Percentiles rank a stretch among this genome's conserved stretches.
These are phyloP conservation scores for Sarcophaga peregrina DNA, from an alignment of 1,140 invertebrate species.

Conservation along the genomic window DNA sequence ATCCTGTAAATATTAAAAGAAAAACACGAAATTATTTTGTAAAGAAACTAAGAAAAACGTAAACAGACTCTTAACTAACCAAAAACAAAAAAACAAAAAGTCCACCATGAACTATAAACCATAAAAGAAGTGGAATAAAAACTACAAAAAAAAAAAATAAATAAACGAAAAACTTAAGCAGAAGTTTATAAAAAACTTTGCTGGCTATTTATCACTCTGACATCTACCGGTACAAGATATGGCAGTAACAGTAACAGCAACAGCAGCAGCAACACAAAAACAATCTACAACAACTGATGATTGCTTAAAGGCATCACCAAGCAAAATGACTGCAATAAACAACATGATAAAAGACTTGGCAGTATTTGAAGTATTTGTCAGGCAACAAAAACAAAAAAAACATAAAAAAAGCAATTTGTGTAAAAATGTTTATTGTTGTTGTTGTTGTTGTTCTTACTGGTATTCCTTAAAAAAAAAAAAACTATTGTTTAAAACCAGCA, in stretches of 20 bases:
- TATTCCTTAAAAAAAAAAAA: too few relatives aligned
- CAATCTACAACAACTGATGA: not conserved
- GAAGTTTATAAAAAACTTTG: conserved; percentile 9
- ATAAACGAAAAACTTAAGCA: not conserved
- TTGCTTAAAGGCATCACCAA: conserved; percentile 30
- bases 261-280: not conserved
- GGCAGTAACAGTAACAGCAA: conserved; percentile 1
- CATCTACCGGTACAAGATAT: conserved; percentile 5
- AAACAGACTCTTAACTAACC: not conserved
- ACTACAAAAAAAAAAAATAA: not conserved
- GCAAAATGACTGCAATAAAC: conserved; percentile 17
- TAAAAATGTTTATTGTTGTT: conserved; percentile 9
- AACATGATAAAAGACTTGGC: conserved; percentile 39
- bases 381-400: not conserved
- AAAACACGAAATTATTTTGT: conserved; percentile 16
- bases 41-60: not conserved
- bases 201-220: conserved; percentile 35
- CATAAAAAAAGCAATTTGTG: conserved; percentile 36
- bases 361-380: conserved; percentile 35
- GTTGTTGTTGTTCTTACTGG: not conserved
- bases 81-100: too few relatives aligned
- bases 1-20: not conserved
- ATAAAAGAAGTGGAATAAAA: not conserved
- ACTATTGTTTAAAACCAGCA: not conserved
- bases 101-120: not conserved